Percentiles rank a stretch among this genome's conserved stretches.
phyloP scores from a whole-genome alignment of 2,797 vertebrate species.

The Acanthurus leucopareius region DNA sequence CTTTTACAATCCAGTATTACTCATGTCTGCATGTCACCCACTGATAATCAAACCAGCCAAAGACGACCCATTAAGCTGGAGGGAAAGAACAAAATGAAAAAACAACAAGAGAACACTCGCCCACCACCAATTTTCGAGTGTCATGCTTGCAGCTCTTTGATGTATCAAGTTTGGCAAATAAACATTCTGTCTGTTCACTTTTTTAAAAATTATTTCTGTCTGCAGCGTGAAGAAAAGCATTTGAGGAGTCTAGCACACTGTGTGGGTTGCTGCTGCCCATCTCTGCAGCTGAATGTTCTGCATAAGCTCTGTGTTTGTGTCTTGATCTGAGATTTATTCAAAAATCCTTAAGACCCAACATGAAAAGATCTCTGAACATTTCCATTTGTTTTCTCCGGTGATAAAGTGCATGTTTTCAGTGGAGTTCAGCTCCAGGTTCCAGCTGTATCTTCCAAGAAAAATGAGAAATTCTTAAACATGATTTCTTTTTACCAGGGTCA shows the following conservation, averaged over 20 bases:
- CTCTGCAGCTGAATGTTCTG: slow-evolving; percentile 22
- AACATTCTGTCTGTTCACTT: slow-evolving; percentile 44
- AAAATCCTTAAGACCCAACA: slow-evolving; percentile 27
- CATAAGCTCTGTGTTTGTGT: background rate
- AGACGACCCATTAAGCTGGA: slow-evolving; percentile 55
- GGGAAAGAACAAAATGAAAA: slow-evolving; percentile 22
- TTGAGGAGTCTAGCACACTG: slow-evolving; percentile 39
- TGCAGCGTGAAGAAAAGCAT: slow-evolving; percentile 39
- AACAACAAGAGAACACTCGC: slow-evolving; percentile 54
- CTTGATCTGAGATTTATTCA: slow-evolving; percentile 25
- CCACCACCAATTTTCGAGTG: slow-evolving; percentile 64
- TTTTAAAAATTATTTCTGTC: slow-evolving; percentile 40
- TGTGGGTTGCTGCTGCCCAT: slow-evolving; percentile 42
- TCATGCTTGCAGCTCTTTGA: slow-evolving; percentile 63
- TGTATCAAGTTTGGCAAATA: slow-evolving; percentile 58
- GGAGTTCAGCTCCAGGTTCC: background rate
- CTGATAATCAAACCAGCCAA: slow-evolving; percentile 62
- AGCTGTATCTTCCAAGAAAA: slow-evolving; percentile 4
- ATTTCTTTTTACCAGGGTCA: slow-evolving; percentile 13
- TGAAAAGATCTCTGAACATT: slow-evolving; percentile 20
- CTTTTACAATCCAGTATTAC: slow-evolving; percentile 55
- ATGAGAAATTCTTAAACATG: slow-evolving; percentile 9
- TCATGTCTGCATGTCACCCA: slow-evolving; percentile 67
- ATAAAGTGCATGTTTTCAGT: too few species aligned
- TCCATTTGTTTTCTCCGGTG: slow-evolving; percentile 8